phyloP scores from a whole-genome alignment of 1,140 invertebrate species.

The Neuroterus valhalla region DNA sequence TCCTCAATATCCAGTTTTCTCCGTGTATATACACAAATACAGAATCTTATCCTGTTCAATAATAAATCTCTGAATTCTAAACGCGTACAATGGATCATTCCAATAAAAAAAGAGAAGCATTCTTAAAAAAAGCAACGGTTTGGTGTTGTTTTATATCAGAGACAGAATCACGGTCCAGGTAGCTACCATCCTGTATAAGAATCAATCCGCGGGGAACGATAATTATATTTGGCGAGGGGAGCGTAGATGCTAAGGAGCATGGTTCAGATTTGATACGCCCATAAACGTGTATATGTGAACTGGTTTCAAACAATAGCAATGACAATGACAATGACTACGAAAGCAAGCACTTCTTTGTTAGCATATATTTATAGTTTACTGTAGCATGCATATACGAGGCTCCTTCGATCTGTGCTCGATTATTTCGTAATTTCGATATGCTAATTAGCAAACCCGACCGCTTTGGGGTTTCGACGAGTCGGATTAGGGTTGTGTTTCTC shows the following conservation, averaged over 20 bases:
- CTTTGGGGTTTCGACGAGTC: slow-evolving; percentile 44
- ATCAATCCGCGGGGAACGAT: slow-evolving; percentile 71
- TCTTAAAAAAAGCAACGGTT: slow-evolving; percentile 2
- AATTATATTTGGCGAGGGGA: slow-evolving; percentile 70
- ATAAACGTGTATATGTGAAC: slow-evolving; percentile 61
- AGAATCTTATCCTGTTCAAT: too few relatives aligned
- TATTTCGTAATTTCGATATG: slow-evolving; percentile 75
- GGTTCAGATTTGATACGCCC: slow-evolving; percentile 16
- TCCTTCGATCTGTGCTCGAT: slow-evolving; percentile 69
- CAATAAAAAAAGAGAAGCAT: slow-evolving; percentile 1
- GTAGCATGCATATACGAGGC: slow-evolving; percentile 34
- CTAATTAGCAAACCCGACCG: slow-evolving; percentile 59
- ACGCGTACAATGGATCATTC: neutral
- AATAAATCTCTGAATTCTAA: too few relatives aligned
- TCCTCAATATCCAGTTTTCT: too few relatives aligned
- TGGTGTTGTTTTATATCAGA: slow-evolving; percentile 13
- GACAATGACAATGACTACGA: slow-evolving; percentile 61
- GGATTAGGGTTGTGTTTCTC: slow-evolving; percentile 56
- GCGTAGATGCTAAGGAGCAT: slow-evolving; percentile 68
- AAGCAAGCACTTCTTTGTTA: slow-evolving; percentile 33
- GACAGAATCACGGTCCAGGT: neutral
- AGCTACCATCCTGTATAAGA: slow-evolving; percentile 64
- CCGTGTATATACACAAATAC: too few relatives aligned
- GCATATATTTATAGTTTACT: slow-evolving; percentile 39
- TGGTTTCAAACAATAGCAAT: slow-evolving; percentile 73